Evolutionary conservation across 2,888 invertebrate genomes (phyloP).

Genomic region (Thymelicus acteon): DNA sequence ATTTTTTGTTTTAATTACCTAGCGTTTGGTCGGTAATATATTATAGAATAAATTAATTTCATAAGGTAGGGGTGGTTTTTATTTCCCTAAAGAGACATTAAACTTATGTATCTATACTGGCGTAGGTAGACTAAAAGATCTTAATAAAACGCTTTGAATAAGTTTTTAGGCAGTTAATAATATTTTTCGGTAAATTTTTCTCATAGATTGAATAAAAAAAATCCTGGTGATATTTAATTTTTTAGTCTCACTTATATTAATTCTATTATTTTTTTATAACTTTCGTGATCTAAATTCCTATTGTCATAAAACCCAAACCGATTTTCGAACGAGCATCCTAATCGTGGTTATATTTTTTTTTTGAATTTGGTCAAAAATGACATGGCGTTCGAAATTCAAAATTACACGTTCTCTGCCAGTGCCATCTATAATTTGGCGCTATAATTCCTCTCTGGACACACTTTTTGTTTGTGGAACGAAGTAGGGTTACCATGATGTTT

Average conservation of each 20-base stretch:
- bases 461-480: slow-evolving; percentile 54
- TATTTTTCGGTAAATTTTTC: too few relatives aligned
- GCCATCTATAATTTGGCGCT: slow-evolving; percentile 72
- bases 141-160: too few relatives aligned
- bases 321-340: slow-evolving; percentile 27
- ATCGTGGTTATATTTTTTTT: slow-evolving; percentile 35
- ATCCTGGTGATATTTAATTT: too few relatives aligned
- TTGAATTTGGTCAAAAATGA: slow-evolving; percentile 55
- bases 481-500: not conserved
- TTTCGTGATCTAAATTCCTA: not conserved
- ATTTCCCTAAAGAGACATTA: too few relatives aligned
- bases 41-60: not conserved
- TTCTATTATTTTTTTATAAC: too few relatives aligned
- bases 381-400: slow-evolving; percentile 54
- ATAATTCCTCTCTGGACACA: slow-evolving; percentile 60
- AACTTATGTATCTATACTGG: too few relatives aligned
- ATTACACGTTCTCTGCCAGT: slow-evolving; percentile 50
- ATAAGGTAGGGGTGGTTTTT: too few relatives aligned
- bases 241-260: too few relatives aligned
- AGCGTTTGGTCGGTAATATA: not conserved
- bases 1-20: not conserved
- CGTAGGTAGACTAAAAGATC: too few relatives aligned
- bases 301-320: slow-evolving; percentile 24
- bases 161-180: too few relatives aligned
- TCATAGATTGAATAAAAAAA: too few relatives aligned